phyloP scores from a whole-genome alignment of 2,888 invertebrate species.

The Pseudeuparius sepicola region DNA sequence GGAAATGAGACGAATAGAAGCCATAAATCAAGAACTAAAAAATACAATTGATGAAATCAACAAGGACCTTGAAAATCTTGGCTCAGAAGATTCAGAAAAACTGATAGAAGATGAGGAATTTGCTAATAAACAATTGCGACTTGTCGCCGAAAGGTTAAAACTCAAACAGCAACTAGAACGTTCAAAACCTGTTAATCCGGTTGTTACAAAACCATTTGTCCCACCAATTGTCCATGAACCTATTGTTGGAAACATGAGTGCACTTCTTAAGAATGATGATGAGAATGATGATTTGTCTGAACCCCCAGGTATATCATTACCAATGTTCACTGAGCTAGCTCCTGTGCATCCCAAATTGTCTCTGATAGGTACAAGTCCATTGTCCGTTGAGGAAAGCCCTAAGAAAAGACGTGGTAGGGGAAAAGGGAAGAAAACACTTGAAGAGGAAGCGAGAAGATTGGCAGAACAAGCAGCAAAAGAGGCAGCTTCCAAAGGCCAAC shows the following conservation, averaged over 20 bases:
- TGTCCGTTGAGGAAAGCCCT: conserved; percentile 29
- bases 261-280: conserved; percentile 26
- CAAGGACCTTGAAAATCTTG: conserved; percentile 40
- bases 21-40: neutral
- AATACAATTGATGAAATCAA: conserved; percentile 33
- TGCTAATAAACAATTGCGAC: conserved; percentile 44
- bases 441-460: conserved; percentile 42
- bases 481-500: conserved; percentile 41
- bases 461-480: conserved; percentile 42
- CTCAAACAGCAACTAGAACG: conserved; percentile 5
- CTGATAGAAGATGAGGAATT: conserved; percentile 55
- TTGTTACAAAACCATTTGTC: no score
- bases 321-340: conserved; percentile 31
- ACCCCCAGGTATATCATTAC: conserved; percentile 34
- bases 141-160: conserved; percentile 42
- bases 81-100: conserved; percentile 35
- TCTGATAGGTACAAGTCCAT: no score
- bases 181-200: no score
- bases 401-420: conserved; percentile 39
- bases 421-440: conserved; percentile 37
- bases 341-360: conserved; percentile 25
- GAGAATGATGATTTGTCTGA: conserved; percentile 35
- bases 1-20: conserved; percentile 5
- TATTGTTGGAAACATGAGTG: conserved; percentile 26
- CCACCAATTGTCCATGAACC: conserved; percentile 23